Evolutionary conservation across 2,797 vertebrate species (phyloP).

Genomic region (Megaceryle alcyon): DNA sequence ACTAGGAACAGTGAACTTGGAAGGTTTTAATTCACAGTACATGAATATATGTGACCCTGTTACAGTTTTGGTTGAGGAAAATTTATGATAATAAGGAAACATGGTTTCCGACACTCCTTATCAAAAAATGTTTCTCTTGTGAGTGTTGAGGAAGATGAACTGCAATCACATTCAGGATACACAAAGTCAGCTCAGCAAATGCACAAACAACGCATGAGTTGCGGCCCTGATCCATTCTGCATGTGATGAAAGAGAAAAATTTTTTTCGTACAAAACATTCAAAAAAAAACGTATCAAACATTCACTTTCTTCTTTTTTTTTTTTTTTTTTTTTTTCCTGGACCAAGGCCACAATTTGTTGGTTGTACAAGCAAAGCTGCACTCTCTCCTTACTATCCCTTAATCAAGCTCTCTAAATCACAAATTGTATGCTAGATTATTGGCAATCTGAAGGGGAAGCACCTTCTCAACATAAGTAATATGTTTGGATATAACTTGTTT

Average conservation of each 20-base stretch:
- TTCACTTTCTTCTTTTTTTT: not conserved
- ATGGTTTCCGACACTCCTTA: not conserved
- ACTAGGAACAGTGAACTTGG: not conserved
- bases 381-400: not conserved
- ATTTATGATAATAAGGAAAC: not conserved
- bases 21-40: not conserved
- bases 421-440: fast-evolving
- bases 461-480: not conserved
- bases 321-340: not conserved
- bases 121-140: not conserved
- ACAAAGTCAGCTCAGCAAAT: not conserved
- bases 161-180: not conserved
- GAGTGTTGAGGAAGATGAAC: not conserved
- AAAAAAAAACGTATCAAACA: too few relatives aligned
- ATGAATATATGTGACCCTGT: not conserved
- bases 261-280: too few relatives aligned
- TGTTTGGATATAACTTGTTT: not conserved
- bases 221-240: not conserved
- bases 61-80: not conserved
- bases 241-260: not conserved
- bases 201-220: not conserved
- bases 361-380: not conserved
- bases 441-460: not conserved
- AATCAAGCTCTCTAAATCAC: not conserved
- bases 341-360: not conserved